Conservation (phyloP, 1,140 invertebrate species). For the Papilio helenus region DNA sequence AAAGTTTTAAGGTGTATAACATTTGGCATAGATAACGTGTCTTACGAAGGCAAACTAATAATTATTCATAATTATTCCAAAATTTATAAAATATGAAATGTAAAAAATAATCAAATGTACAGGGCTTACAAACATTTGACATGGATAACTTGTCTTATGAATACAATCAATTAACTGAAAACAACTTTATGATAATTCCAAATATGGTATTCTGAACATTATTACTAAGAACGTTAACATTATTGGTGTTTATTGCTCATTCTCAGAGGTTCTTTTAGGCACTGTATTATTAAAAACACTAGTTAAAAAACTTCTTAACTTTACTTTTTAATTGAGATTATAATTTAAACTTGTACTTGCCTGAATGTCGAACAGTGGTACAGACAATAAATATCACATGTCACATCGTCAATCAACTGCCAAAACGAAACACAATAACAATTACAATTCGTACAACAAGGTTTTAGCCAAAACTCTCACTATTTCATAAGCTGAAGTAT, state of each 20-base stretch:
- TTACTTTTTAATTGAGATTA: neutral
- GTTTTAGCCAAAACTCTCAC: slow-evolving; percentile 9
- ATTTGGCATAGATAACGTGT: slow-evolving; percentile 73
- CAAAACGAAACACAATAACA: neutral
- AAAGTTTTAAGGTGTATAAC: slow-evolving; percentile 65
- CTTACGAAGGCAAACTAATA: slow-evolving; percentile 62
- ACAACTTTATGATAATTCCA: slow-evolving; percentile 69
- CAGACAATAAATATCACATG: neutral
- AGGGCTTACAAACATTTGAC: slow-evolving; percentile 74
- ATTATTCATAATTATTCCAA: slow-evolving; percentile 66
- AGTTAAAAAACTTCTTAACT: neutral
- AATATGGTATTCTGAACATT: slow-evolving; percentile 67
- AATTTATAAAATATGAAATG: slow-evolving; percentile 68
- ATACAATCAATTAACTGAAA: slow-evolving; percentile 64
- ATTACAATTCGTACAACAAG: neutral
- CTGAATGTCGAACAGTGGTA: neutral
- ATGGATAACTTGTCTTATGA: slow-evolving; percentile 66
- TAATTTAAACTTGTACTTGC: slow-evolving; percentile 10
- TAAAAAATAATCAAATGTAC: slow-evolving; percentile 47
- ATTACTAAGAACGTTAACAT: slow-evolving; percentile 50
- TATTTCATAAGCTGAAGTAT: neutral
- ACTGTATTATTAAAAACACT: slow-evolving; percentile 52
- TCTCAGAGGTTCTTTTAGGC: slow-evolving; percentile 79
- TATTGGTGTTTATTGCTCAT: slow-evolving; percentile 53
- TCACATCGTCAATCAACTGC: neutral